Conservation (phyloP, 2,888 invertebrate species). For the Notocelia uddmanniana region DNA sequence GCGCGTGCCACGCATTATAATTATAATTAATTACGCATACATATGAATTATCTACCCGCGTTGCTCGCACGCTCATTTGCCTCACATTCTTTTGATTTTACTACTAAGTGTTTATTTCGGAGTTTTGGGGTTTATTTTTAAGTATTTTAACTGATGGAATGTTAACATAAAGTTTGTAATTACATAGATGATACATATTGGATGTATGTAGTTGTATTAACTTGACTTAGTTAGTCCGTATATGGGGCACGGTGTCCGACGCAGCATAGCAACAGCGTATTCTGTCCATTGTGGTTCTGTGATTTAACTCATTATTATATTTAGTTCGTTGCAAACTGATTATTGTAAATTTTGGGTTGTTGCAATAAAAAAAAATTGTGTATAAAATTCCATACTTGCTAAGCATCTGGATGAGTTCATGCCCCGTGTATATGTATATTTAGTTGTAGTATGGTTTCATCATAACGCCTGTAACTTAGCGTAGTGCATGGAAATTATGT, state of each 20-base stretch:
- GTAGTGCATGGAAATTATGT: conserved; percentile 37
- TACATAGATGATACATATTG: conserved; percentile 50
- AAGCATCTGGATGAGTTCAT: conserved; percentile 62
- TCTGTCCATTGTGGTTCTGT: conserved; percentile 61
- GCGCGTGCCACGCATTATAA: conserved; percentile 52
- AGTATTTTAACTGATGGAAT: conserved; percentile 72
- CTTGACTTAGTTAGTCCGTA: conserved; percentile 59
- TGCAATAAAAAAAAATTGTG: conserved; percentile 77
- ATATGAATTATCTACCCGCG: conserved; percentile 27
- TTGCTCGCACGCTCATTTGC: conserved; percentile 42
- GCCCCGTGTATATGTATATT: conserved; percentile 72
- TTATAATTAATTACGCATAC: conserved; percentile 19
- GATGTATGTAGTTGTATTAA: conserved; percentile 66
- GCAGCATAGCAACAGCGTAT: conserved; percentile 43
- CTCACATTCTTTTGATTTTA: conserved; percentile 49
- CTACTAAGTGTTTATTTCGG: conserved; percentile 59
- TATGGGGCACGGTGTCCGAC: conserved; percentile 64
- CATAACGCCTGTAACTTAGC: conserved; percentile 47
- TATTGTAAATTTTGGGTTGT: conserved; percentile 81
- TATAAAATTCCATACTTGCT: conserved; percentile 70
- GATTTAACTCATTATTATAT: conserved; percentile 66
- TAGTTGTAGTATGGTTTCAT: conserved; percentile 64
- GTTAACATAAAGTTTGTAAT: conserved; percentile 62
- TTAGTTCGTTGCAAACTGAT: conserved; percentile 59
- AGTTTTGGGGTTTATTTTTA: conserved; percentile 71